Conservation (phyloP, 2,113 vertebrate genomes). For the Accipiter cooperii region DNA sequence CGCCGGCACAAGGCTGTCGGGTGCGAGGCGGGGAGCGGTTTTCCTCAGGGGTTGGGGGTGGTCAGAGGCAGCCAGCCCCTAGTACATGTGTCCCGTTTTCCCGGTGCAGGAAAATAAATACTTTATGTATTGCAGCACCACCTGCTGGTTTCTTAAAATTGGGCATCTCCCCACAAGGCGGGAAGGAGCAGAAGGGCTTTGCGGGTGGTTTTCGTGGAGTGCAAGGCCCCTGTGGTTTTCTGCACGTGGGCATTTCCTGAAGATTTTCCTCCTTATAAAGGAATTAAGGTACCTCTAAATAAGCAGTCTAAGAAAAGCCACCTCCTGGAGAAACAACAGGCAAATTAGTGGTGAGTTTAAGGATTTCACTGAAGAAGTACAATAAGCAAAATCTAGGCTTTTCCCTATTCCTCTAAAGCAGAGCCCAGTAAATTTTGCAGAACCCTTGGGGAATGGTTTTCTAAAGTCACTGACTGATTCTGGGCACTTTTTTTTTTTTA, state of each 20-base stretch:
- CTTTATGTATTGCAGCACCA: conserved; percentile 63
- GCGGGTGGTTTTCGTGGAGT: accelerated
- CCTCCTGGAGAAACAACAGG: not conserved
- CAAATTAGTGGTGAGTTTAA: not conserved
- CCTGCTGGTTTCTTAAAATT: conserved; percentile 43
- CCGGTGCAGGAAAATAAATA: not conserved
- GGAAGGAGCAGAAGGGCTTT: not conserved
- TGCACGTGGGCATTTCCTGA: not conserved
- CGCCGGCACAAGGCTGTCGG: not conserved
- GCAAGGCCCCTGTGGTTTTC: not conserved
- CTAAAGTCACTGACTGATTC: not conserved
- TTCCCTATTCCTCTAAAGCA: not conserved
- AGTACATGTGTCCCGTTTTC: accelerated
- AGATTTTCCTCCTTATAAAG: not conserved
- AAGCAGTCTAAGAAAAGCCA: not conserved
- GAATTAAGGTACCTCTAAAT: not conserved
- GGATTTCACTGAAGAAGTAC: not conserved
- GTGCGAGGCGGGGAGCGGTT: not conserved
- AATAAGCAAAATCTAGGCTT: not conserved
- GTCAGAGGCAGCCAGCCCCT: not conserved
- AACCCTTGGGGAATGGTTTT: not conserved
- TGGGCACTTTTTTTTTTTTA: not conserved
- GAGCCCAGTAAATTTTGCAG: not conserved
- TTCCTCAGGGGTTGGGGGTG: not conserved
- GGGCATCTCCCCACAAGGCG: accelerated